phyloP scores from a whole-genome alignment of 2,797 vertebrate genomes.

The Neostethus bicornis region DNA sequence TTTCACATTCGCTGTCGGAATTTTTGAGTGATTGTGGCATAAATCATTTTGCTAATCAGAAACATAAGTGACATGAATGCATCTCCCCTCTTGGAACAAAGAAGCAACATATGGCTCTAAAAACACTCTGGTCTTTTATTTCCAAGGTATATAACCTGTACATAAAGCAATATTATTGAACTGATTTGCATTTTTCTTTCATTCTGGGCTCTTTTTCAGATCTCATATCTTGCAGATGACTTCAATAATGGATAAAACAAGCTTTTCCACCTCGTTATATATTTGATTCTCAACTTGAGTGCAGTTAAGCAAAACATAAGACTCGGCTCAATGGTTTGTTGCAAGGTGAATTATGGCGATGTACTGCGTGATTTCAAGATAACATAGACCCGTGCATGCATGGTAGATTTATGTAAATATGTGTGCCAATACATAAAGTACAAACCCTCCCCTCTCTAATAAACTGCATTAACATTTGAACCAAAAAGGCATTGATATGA shows the following conservation, averaged over 20 bases:
- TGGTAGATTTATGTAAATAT: slow-evolving; percentile 63
- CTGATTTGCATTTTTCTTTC: slow-evolving; percentile 83
- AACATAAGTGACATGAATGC: slow-evolving; percentile 99
- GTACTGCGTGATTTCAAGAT: slow-evolving; percentile 59
- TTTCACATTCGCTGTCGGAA: slow-evolving; percentile 99
- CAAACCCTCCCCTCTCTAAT: slow-evolving; percentile 61
- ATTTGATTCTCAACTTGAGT: slow-evolving; percentile 79
- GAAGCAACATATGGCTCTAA: slow-evolving; percentile 99
- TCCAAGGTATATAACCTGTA: slow-evolving; percentile 84
- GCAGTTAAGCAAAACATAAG: slow-evolving; percentile 79
- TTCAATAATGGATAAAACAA: slow-evolving; percentile 79
- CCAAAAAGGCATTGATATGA: slow-evolving; percentile 71
- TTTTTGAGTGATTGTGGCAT: slow-evolving; percentile 99
- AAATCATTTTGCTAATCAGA: slow-evolving; percentile 99
- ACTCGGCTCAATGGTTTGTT: slow-evolving; percentile 75
- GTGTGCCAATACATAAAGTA: slow-evolving; percentile 40
- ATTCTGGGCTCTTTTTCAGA: slow-evolving; percentile 67
- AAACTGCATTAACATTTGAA: slow-evolving; percentile 75
- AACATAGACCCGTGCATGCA: slow-evolving; percentile 39
- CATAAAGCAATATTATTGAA: slow-evolving; percentile 78
- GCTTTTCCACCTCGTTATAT: slow-evolving; percentile 77
- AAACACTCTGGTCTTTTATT: slow-evolving; percentile 86
- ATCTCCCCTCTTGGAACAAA: slow-evolving; percentile 98
- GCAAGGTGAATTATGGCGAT: slow-evolving; percentile 74
- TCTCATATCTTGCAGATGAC: slow-evolving; percentile 75